Conservation (phyloP, 2,888 invertebrate genomes). For the Galeopsomyia nigrocyanea region DNA sequence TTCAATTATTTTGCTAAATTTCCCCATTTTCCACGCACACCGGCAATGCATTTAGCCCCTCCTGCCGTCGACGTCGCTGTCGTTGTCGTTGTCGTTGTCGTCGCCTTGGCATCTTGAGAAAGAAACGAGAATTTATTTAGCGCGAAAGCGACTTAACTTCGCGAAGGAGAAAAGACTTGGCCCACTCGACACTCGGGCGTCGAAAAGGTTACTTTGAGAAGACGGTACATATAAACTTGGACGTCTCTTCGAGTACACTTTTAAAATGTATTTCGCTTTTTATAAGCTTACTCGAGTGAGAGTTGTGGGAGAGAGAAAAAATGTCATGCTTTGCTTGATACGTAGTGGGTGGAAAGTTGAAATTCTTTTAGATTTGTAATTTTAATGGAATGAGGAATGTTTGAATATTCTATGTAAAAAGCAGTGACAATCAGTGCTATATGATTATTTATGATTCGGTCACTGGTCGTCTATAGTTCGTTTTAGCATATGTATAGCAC, state of each 20-base stretch:
- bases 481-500: no score
- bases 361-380: no score
- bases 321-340: no score
- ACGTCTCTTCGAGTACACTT: background rate
- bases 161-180: background rate
- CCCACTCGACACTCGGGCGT: background rate
- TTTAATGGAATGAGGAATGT: no score
- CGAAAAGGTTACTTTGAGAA: conserved; percentile 8
- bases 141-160: conserved; percentile 26
- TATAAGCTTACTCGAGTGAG: no score
- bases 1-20: conserved; percentile 43
- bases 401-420: no score
- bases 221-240: background rate
- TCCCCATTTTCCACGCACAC: conserved; percentile 26
- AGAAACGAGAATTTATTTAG: conserved; percentile 31
- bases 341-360: no score
- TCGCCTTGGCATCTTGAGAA: conserved; percentile 3
- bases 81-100: background rate
- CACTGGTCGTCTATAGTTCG: no score
- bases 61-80: no score
- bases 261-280: conserved; percentile 13
- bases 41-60: conserved; percentile 29
- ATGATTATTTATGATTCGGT: no score
- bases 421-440: no score
- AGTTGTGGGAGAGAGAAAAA: no score